Conservation (phyloP, 37 sponge, comb jelly and placozoan species). For the Haliclona indistincta region DNA sequence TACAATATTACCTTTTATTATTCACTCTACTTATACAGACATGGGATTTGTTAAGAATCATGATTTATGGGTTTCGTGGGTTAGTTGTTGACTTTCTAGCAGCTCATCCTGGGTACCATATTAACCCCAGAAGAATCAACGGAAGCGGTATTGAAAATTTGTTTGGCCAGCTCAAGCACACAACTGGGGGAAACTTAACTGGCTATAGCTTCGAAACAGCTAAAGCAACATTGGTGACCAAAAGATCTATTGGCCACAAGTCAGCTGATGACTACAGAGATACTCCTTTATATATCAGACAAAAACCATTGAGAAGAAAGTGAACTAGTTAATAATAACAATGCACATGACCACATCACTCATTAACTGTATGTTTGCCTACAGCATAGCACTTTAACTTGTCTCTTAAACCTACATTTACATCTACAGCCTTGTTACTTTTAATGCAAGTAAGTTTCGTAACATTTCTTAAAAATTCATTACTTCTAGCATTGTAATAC, state of each 20-base stretch:
- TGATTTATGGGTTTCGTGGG: conserved; percentile 9
- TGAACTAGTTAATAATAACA: too few relatives aligned
- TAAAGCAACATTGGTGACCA: conserved; percentile 7
- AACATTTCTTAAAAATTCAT: too few relatives aligned
- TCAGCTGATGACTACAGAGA: conserved; percentile 2
- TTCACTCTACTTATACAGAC: neutral
- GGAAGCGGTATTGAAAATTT: conserved; percentile 1
- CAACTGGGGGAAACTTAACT: conserved; percentile 18
- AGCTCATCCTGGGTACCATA: conserved; percentile 5
- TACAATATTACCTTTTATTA: too few relatives aligned
- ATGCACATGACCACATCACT: too few relatives aligned
- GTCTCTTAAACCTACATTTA: too few relatives aligned
- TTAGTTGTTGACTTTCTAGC: neutral
- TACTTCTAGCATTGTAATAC: too few relatives aligned
- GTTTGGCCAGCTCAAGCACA: conserved; percentile 10
- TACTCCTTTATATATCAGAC: conserved; percentile 6
- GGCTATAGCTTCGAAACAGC: conserved; percentile 5
- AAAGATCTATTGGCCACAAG: neutral
- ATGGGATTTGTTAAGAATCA: conserved; percentile 9
- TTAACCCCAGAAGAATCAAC: neutral
- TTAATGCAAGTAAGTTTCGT: too few relatives aligned
- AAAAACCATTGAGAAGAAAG: too few relatives aligned
- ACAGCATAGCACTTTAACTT: too few relatives aligned
- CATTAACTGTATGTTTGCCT: too few relatives aligned
- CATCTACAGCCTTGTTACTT: too few relatives aligned